Percentiles rank a stretch among this genome's conserved stretches.
These are phyloP conservation scores for Phengaris alcon DNA, from an alignment of 2,888 invertebrate genomes.

Conservation along the genomic window DNA sequence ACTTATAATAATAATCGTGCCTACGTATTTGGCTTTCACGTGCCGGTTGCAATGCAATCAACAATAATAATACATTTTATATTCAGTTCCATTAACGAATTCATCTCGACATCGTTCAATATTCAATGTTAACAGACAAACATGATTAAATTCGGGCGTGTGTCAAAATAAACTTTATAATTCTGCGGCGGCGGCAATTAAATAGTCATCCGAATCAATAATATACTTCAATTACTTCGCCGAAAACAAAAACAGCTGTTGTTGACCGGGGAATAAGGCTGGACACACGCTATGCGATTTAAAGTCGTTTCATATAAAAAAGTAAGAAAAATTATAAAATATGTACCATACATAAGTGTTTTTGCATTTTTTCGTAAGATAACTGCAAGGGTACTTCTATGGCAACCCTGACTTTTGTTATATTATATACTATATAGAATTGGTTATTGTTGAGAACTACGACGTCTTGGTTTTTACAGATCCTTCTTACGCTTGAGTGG, in stretches of 20 bases:
- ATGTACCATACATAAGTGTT: too few relatives aligned
- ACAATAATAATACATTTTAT: conserved; percentile 14
- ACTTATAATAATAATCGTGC: background rate
- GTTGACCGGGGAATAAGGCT: conserved; percentile 21
- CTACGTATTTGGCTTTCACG: background rate
- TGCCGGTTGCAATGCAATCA: background rate
- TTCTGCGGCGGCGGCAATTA: conserved; percentile 35
- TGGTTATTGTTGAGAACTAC: too few relatives aligned
- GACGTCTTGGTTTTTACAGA: too few relatives aligned
- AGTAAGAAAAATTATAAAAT: too few relatives aligned
- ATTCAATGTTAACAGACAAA: conserved; percentile 13
- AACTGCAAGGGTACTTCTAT: too few relatives aligned
- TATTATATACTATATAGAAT: too few relatives aligned
- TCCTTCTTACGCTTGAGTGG: too few relatives aligned
- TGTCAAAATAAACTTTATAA: conserved; percentile 33
- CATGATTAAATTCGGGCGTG: conserved; percentile 22
- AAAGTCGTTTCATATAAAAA: too few relatives aligned
- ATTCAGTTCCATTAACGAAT: conserved; percentile 2
- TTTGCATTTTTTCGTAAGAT: too few relatives aligned
- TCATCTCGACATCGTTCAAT: background rate
- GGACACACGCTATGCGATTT: background rate
- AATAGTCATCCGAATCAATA: conserved; percentile 38
- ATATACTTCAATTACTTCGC: conserved; percentile 37
- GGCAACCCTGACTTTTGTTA: too few relatives aligned
- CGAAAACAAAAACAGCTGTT: conserved; percentile 30